A percentile compares a stretch with the other conserved stretches of the same genome.
Evolutionary conservation across 2,113 vertebrate genomes (phyloP).

Genomic region (Tachysurus vachellii): DNA sequence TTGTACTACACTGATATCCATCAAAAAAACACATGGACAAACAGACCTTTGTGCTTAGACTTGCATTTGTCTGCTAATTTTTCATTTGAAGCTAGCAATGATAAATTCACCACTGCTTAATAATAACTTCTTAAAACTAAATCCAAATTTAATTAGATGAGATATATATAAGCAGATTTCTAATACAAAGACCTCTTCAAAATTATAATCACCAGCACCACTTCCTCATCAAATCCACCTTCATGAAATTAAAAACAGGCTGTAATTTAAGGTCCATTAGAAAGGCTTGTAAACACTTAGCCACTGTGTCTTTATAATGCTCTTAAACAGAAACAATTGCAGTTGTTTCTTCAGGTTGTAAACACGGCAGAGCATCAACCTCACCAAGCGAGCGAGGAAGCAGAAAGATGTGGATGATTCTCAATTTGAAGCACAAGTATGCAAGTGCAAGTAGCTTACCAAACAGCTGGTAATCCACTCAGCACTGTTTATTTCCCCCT

Average conservation of each 20-base stretch:
- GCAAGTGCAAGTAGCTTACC: slow-evolving; percentile 58
- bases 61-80: background rate
- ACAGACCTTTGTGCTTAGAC: slow-evolving; percentile 7
- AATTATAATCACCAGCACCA: background rate
- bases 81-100: background rate
- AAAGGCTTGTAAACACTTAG: slow-evolving; percentile 21
- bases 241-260: slow-evolving; percentile 33
- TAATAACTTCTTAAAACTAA: background rate
- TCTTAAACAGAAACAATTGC: background rate
- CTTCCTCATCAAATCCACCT: slow-evolving; percentile 12
- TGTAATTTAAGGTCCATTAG: background rate
- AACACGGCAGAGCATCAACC: background rate
- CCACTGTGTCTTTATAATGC: slow-evolving; percentile 1
- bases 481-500: slow-evolving; percentile 64
- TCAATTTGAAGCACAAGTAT: background rate
- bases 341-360: background rate
- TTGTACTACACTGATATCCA: background rate
- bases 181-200: background rate
- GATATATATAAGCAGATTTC: background rate
- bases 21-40: slow-evolving; percentile 25
- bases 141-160: background rate
- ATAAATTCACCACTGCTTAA: background rate
- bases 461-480: slow-evolving; percentile 72
- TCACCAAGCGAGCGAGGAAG: background rate
- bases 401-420: background rate